A percentile compares a stretch with the other conserved stretches of the same genome.
These are phyloP conservation scores for Brenthis ino DNA, from an alignment of 2,888 invertebrate species.

Conservation along the genomic window DNA sequence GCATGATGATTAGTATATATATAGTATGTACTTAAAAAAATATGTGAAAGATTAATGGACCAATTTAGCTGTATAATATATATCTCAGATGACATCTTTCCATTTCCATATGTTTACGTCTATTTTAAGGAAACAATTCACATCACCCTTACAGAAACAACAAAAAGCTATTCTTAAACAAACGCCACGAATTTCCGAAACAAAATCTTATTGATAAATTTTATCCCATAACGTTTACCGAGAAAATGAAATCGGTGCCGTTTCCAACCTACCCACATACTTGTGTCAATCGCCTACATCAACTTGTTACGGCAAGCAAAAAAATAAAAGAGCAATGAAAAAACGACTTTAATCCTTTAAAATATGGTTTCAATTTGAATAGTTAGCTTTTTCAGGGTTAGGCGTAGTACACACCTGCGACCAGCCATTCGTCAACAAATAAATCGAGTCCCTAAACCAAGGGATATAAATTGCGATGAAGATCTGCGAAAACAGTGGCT, in stretches of 20 bases:
- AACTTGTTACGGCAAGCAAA: slow-evolving; percentile 41
- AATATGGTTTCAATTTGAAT: neutral
- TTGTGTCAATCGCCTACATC: slow-evolving; percentile 47
- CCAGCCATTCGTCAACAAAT: slow-evolving; percentile 42
- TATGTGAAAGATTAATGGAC: too few species aligned
- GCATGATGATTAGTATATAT: too few species aligned
- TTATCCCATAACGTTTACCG: slow-evolving; percentile 30
- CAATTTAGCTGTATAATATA: too few species aligned
- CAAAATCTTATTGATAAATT: slow-evolving; percentile 31
- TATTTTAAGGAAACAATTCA: neutral
- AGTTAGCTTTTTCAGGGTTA: slow-evolving; percentile 4
- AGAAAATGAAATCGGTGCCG: slow-evolving; percentile 34
- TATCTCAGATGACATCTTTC: too few species aligned
- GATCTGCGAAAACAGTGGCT: slow-evolving; percentile 41
- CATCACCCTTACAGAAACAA: neutral
- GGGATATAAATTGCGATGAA: slow-evolving; percentile 45
- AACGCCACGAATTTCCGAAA: slow-evolving; percentile 10
- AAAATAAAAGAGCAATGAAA: neutral
- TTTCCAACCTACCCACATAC: slow-evolving; percentile 40
- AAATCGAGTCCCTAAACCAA: slow-evolving; percentile 40
- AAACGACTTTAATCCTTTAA: slow-evolving; percentile 2
- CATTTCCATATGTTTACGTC: too few species aligned
- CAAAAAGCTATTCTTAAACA: slow-evolving; percentile 5
- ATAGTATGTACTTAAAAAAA: too few species aligned
- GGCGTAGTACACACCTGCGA: slow-evolving; percentile 37